Conservation (phyloP, 2,888 invertebrate genomes). For the Drosophila monieri region DNA sequence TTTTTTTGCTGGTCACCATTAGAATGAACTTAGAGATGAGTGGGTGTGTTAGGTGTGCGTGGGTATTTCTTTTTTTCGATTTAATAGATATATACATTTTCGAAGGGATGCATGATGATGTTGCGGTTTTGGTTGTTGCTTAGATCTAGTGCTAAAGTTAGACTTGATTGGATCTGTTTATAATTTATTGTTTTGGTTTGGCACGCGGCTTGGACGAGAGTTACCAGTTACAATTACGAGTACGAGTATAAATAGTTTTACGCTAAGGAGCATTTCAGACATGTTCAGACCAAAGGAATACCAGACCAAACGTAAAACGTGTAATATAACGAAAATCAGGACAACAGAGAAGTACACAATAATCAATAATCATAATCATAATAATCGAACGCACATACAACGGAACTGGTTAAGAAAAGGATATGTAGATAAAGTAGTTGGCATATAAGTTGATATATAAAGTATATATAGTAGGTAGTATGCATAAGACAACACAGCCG, state of each 20-base stretch:
- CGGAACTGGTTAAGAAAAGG: conserved; percentile 62
- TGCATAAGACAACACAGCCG: conserved; percentile 79
- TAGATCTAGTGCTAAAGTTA: conserved; percentile 71
- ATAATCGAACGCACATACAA: conserved; percentile 74
- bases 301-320: conserved; percentile 64
- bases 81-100: conserved; percentile 38
- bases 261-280: conserved; percentile 76
- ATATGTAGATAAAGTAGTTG: conserved; percentile 52
- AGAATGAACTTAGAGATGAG: conserved; percentile 22
- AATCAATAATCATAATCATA: conserved; percentile 28
- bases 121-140: conserved; percentile 42
- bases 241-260: conserved; percentile 67
- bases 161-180: conserved; percentile 52
- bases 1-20: conserved; percentile 18
- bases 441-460: conserved; percentile 57
- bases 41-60: conserved; percentile 29
- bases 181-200: conserved; percentile 1
- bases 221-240: conserved; percentile 41
- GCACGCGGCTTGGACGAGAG: conserved; percentile 56
- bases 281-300: conserved; percentile 75
- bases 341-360: conserved; percentile 47
- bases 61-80: conserved; percentile 23
- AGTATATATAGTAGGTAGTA: conserved; percentile 60
- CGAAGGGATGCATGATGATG: conserved; percentile 47
- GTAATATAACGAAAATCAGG: conserved; percentile 58